Conservation (phyloP, 2,113 vertebrate genomes). For the Meleagris gallopavo region DNA sequence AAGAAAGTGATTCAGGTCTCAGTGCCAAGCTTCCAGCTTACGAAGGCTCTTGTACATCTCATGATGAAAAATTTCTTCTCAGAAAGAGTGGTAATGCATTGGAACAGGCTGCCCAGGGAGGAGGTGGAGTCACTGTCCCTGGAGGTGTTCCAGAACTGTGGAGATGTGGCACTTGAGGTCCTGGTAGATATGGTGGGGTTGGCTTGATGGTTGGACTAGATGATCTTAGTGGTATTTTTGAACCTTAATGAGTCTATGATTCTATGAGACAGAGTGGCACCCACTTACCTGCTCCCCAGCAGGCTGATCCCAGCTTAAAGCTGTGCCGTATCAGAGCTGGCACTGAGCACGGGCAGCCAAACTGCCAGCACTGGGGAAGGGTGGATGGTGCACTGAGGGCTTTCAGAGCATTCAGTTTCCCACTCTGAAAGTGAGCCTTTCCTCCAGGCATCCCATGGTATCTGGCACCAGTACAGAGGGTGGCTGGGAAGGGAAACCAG, state of each 20-base stretch:
- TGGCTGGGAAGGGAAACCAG: not conserved
- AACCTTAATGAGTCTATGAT: too few species aligned
- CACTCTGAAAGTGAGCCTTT: not conserved
- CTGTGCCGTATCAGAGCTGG: fast-evolving
- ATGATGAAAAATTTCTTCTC: not conserved
- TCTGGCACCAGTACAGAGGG: fast-evolving
- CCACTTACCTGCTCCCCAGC: not conserved
- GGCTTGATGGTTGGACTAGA: too few species aligned
- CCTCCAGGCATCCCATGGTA: not conserved
- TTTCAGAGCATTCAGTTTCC: not conserved
- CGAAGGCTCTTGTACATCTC: not conserved
- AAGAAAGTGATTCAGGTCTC: not conserved
- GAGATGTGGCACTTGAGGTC: too few species aligned
- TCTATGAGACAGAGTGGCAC: not conserved
- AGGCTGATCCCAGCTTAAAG: not conserved
- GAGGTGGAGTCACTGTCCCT: too few species aligned
- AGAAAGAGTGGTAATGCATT: too few species aligned
- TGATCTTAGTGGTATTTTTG: too few species aligned
- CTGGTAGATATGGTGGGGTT: too few species aligned
- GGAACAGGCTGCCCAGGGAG: too few species aligned
- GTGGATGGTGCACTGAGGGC: fast-evolving
- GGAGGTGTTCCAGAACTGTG: too few species aligned
- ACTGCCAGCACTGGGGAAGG: not conserved
- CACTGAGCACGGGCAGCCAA: not conserved
- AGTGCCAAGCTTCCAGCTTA: not conserved